Percentiles rank a stretch among this genome's conserved stretches.
Conservation (phyloP, 1,140 invertebrate species). For the Neotoxoptera formosana region DNA sequence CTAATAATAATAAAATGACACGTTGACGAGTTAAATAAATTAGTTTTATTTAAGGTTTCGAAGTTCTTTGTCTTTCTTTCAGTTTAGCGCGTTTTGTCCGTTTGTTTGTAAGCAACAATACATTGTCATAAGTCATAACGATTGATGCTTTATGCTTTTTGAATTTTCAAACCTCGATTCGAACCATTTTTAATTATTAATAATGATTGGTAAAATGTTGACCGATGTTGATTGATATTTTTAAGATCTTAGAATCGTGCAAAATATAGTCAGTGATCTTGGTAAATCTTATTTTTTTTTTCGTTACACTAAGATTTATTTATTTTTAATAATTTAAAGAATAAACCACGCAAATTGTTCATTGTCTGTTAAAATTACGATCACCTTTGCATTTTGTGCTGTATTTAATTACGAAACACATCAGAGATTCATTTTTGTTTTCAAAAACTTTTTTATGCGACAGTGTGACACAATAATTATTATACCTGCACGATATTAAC, state of each 20-base stretch:
- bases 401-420: neutral
- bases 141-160: neutral
- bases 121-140: neutral
- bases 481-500: neutral
- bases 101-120: neutral
- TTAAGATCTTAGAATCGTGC: neutral
- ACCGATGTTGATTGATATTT: neutral
- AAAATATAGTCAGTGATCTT: neutral
- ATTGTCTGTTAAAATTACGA: neutral
- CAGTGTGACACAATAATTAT: neutral
- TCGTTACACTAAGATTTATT: too few relatives aligned
- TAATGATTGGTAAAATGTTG: too few relatives aligned
- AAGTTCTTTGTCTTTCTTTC: neutral
- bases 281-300: too few relatives aligned
- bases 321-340: too few relatives aligned
- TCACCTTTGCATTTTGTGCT: neutral
- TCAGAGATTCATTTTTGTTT: neutral
- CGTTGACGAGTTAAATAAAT: neutral
- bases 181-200: neutral
- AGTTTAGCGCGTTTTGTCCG: neutral
- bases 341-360: neutral
- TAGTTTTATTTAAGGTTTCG: neutral
- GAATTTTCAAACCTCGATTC: neutral
- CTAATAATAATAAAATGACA: neutral
- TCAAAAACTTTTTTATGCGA: neutral